These are phyloP conservation scores for Agonopterix alstromeriana DNA, from an alignment of 2,888 invertebrate species.

Conservation along the genomic window DNA sequence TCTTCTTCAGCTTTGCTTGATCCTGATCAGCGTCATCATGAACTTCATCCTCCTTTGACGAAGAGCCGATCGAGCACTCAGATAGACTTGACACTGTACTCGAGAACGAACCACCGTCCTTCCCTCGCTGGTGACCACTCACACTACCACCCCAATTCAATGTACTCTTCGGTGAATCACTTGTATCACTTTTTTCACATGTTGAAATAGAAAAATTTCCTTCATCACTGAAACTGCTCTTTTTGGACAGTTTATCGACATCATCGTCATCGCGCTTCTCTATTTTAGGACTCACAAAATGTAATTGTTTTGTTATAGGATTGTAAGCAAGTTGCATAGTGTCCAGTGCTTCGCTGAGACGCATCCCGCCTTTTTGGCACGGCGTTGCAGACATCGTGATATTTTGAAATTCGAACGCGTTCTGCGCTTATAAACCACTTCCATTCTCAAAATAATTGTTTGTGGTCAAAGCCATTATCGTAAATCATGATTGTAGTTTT, in stretches of 20 bases:
- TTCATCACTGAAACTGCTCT: conserved; percentile 72
- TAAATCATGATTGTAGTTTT: conserved; percentile 9
- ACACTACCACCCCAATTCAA: conserved; percentile 68
- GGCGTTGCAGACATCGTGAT: conserved; percentile 53
- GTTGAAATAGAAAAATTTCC: conserved; percentile 69
- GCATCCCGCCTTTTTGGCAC: conserved; percentile 74
- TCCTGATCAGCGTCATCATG: conserved; percentile 44
- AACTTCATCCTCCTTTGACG: conserved; percentile 69
- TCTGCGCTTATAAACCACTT: conserved; percentile 29
- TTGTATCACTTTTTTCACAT: conserved; percentile 71
- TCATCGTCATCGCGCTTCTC: conserved; percentile 55
- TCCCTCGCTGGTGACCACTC: conserved; percentile 69
- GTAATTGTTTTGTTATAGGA: conserved; percentile 83
- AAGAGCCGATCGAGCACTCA: conserved; percentile 82
- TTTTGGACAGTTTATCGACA: conserved; percentile 64
- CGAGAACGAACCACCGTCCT: conserved; percentile 79
- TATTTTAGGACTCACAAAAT: conserved; percentile 73
- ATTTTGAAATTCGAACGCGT: conserved; percentile 27
- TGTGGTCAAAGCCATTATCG: conserved; percentile 32
- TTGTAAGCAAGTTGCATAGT: conserved; percentile 86
- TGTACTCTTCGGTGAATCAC: conserved; percentile 71
- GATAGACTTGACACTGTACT: conserved; percentile 84
- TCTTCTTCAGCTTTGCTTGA: conserved; percentile 73
- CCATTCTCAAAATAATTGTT: conserved; percentile 33
- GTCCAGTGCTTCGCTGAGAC: conserved; percentile 82